phyloP scores from a whole-genome alignment of 2,888 invertebrate species.

The Eueremaeus valkanovi region DNA sequence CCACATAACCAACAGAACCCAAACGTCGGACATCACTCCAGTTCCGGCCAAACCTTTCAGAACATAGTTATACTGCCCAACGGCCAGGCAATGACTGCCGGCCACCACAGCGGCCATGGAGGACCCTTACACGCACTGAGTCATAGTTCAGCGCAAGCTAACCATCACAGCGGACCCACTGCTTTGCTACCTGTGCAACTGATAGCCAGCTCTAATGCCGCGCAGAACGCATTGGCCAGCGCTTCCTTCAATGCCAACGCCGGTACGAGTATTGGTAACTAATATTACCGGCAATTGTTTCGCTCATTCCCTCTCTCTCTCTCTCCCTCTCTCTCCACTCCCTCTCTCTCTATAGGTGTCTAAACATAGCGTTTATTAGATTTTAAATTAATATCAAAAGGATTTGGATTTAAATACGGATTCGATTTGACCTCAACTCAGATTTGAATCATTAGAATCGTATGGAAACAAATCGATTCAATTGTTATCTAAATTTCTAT shows the following conservation, averaged over 20 bases:
- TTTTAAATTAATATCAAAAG: neutral
- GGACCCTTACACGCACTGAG: neutral
- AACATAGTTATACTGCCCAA: neutral
- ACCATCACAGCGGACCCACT: constrained; percentile 22
- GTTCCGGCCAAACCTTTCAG: neutral
- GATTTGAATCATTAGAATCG: no score
- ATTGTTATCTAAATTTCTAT: no score
- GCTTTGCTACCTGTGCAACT: constrained; percentile 18
- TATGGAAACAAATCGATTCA: no score
- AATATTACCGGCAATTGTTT: no score
- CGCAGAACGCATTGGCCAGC: neutral
- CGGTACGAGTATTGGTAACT: no score
- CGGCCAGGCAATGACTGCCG: neutral
- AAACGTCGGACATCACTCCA: constrained; percentile 1
- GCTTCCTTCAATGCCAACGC: neutral
- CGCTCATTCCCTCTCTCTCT: no score
- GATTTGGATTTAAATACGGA: neutral
- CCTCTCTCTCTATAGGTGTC: neutral
- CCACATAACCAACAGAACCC: neutral
- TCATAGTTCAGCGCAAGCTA: neutral
- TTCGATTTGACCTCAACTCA: neutral
- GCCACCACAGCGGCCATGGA: neutral
- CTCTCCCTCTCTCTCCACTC: no score
- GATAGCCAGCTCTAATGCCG: neutral
- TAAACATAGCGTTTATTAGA: neutral